phyloP scores from a whole-genome alignment of 1,140 invertebrate species.

The Phymastichus coffea region DNA sequence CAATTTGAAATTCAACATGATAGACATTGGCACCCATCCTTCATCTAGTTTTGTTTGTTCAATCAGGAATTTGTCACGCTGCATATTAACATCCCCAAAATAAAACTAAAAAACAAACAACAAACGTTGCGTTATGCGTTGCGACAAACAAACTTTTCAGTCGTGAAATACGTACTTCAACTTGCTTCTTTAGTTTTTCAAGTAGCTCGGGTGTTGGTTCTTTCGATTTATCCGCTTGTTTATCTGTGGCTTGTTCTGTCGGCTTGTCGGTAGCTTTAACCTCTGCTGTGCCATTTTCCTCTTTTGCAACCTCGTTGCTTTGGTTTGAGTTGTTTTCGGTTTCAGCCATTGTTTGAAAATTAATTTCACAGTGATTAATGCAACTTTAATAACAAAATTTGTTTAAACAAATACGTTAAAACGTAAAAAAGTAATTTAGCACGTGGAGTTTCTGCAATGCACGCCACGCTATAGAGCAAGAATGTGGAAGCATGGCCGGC shows the following conservation, averaged over 20 bases:
- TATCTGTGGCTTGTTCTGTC: background rate
- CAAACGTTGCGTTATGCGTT: background rate
- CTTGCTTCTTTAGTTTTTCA: conserved; percentile 44
- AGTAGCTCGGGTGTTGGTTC: conserved; percentile 37
- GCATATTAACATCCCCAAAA: conserved; percentile 85
- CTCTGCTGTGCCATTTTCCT: background rate
- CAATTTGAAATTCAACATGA: conserved; percentile 87
- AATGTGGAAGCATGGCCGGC: too few relatives aligned
- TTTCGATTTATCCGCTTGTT: background rate
- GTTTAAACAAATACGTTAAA: too few relatives aligned
- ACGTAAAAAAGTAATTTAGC: too few relatives aligned
- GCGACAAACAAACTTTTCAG: background rate
- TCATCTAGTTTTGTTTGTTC: conserved; percentile 78
- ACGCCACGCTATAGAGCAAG: too few relatives aligned
- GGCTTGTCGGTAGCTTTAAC: background rate
- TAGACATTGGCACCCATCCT: conserved; percentile 85
- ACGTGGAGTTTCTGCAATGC: too few relatives aligned
- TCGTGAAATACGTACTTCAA: conserved; percentile 40
- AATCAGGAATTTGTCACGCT: conserved; percentile 85
- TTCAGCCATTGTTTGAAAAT: background rate
- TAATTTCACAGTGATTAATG: too few relatives aligned
- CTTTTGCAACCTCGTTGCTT: too few relatives aligned
- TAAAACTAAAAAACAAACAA: conserved; percentile 62
- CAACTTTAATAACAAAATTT: too few relatives aligned
- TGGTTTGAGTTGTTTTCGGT: background rate